Base-by-base conservation (phyloP, 1,140 invertebrate species). In the Bombus haemorrhoidalis region DNA sequence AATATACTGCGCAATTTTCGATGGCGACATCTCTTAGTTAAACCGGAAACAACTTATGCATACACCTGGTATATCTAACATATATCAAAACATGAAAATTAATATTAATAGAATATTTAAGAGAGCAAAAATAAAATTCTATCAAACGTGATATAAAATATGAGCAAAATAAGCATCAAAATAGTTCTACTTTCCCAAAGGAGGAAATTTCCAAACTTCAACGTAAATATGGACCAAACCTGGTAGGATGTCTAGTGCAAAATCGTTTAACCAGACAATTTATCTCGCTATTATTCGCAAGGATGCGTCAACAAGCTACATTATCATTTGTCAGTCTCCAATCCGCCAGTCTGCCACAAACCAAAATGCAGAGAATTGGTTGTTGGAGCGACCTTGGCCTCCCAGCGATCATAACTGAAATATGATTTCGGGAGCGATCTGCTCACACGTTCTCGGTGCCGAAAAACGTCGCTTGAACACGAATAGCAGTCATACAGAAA, bases 401-500 rank as follows among this genome's bases (percentile, higher is more conserved):
- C 57, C 1, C 62, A 18, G 41, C 22, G 12, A n/a, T 37, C 64
- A 12, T 80, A 69, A 69, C 25, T 80, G 32, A 80, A 80, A 69
- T 47, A 37, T 53, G 64, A 80, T 80, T 47, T 80, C 15, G 53
- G 64, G 9, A n/a, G 43, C 43, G 34, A 80, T 13, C 43, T 25
- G 64, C 43, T 53, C 8, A 5, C 43, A 6, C 8, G 64, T 59
- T 39, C 41, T 39, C 64, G n/a, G 41, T n/a, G 53, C 34, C 59
- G 43, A 59, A 78, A 86, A 79, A 75, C 53, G 32, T 43, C 32
- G 3, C 18, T n/a, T n/a, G 78, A 53, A 59, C 57, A 68, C 43
- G 53, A 15, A 43, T 22, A 25, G 10, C 47, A 64, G 34, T 25
- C 6, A 43, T n/a, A 28, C 39, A 41, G 25, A 25, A 13, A 12